Conservation (phyloP, 2,888 invertebrate species). For the Gisinianus flammeolus region DNA sequence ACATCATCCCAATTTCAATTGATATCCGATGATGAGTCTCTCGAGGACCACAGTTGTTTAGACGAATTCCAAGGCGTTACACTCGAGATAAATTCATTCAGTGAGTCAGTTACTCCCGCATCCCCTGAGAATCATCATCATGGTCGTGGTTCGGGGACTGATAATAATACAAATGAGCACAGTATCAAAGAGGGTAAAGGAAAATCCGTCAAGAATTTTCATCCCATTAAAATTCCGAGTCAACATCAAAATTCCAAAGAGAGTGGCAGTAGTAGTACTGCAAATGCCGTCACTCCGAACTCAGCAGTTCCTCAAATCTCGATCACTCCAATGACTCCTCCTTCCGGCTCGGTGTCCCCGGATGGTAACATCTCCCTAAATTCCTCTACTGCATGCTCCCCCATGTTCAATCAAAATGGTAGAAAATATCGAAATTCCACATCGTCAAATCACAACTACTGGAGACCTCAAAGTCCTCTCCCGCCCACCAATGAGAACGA, state of each 20-base stretch:
- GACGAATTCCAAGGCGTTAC: conserved; percentile 59
- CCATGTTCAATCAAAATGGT: conserved; percentile 37
- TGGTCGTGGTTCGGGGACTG: not conserved
- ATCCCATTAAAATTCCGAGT: too few relatives aligned
- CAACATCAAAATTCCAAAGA: not conserved
- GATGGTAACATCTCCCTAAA: conserved; percentile 52
- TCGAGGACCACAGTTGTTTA: conserved; percentile 50
- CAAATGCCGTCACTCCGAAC: conserved; percentile 24
- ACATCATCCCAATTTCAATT: conserved; percentile 10
- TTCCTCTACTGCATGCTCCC: conserved; percentile 44
- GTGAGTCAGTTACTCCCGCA: not conserved
- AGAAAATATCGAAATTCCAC: not conserved
- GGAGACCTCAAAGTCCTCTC: conserved; percentile 54
- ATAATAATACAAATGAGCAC: not conserved
- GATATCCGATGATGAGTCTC: conserved; percentile 52
- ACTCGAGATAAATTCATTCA: conserved; percentile 45
- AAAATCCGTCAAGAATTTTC: not conserved
- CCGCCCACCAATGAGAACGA: conserved; percentile 65
- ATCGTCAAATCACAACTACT: conserved; percentile 37
- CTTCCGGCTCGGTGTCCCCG: conserved; percentile 48
- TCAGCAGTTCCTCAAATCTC: conserved; percentile 49
- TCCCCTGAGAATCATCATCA: not conserved
- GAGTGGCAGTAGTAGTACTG: not conserved
- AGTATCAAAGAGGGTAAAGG: not conserved
- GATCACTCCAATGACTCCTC: conserved; percentile 56